phyloP scores from a whole-genome alignment of 2,888 invertebrate genomes.

The Caradrina kadenii region DNA sequence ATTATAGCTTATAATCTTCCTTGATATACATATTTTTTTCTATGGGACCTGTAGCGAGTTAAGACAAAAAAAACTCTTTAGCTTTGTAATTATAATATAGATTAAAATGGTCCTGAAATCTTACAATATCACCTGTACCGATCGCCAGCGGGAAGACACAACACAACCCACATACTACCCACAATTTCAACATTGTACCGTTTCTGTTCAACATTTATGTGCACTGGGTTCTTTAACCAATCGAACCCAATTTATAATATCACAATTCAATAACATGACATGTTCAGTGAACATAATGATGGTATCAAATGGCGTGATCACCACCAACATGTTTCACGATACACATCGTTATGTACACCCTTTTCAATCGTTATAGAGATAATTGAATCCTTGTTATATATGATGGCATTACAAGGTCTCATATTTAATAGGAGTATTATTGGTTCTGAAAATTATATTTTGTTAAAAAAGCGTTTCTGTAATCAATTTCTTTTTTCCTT shows the following conservation, averaged over 20 bases:
- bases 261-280: conserved; percentile 37
- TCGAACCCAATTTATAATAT: conserved; percentile 48
- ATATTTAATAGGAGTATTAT: not conserved
- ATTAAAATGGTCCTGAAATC: conserved; percentile 2
- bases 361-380: conserved; percentile 16
- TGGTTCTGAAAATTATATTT: too few species aligned
- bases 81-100: too few species aligned
- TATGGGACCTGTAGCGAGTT: too few species aligned
- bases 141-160: conserved; percentile 5
- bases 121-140: conserved; percentile 43
- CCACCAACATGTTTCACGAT: conserved; percentile 8
- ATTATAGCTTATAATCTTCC: too few species aligned
- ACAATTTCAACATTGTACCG: conserved; percentile 35
- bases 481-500: too few species aligned
- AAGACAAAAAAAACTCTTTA: too few species aligned
- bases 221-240: conserved; percentile 2
- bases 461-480: too few species aligned
- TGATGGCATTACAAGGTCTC: not conserved
- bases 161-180: conserved; percentile 14
- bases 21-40: too few species aligned
- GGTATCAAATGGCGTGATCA: conserved; percentile 28
- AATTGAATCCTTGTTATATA: conserved; percentile 16
- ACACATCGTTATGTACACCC: conserved; percentile 15
- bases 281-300: conserved; percentile 55
- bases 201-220: not conserved